Evolutionary conservation across 2,113 vertebrate genomes (phyloP).

Genomic region (Atractosteus spatula): DNA sequence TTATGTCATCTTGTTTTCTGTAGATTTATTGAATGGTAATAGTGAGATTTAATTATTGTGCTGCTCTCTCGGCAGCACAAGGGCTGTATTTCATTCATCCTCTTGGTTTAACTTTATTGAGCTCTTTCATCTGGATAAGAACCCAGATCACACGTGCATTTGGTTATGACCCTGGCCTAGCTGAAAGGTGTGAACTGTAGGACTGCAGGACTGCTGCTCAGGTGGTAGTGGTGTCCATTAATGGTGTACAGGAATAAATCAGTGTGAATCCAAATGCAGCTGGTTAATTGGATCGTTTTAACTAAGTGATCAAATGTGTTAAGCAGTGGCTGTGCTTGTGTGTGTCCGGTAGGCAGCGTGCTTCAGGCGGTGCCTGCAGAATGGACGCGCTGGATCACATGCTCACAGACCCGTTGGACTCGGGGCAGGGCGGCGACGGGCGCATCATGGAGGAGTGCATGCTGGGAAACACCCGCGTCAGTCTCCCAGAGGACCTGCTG

Average conservation of each 20-base stretch:
- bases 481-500: constrained; percentile 87
- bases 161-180: neutral
- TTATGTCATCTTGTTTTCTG: neutral
- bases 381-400: constrained; percentile 92
- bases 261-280: neutral
- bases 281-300: neutral
- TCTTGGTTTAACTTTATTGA: neutral
- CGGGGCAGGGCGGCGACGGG: constrained; percentile 69
- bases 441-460: constrained; percentile 93
- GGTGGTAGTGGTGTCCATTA: neutral
- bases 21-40: neutral
- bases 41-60: neutral
- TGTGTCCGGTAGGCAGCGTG: neutral
- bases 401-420: constrained; percentile 83
- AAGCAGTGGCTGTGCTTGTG: no score
- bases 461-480: constrained; percentile 80
- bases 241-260: neutral
- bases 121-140: neutral
- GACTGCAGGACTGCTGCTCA: neutral
- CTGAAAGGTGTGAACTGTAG: neutral
- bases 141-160: no score
- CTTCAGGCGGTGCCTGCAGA: constrained; percentile 12
- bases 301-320: neutral
- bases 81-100: neutral
- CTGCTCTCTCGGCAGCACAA: neutral